These are phyloP conservation scores for Nesoenas mayeri DNA, from an alignment of 2,113 vertebrate species.

Conservation along the genomic window DNA sequence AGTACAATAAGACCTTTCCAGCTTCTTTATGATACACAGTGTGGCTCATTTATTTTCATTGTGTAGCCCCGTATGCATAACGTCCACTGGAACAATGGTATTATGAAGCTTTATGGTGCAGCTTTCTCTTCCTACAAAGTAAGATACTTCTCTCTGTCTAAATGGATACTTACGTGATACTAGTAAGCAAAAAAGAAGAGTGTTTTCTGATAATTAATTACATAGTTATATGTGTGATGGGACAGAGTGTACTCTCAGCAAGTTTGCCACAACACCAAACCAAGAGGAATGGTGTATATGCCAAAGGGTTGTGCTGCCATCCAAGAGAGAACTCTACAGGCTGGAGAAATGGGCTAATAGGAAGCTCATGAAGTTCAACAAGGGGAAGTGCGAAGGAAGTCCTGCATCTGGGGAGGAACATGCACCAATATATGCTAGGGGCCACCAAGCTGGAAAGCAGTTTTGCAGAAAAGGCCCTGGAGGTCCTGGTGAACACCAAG, in stretches of 20 bases:
- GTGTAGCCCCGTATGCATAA: background rate
- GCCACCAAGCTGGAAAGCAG: background rate
- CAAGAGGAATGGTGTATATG: fast-evolving
- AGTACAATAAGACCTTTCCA: background rate
- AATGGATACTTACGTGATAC: background rate
- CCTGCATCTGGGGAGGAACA: background rate
- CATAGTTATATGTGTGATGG: background rate
- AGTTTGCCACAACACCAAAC: background rate
- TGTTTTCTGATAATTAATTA: background rate
- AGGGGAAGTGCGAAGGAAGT: background rate
- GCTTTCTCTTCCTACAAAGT: background rate
- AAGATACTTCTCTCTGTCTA: background rate
- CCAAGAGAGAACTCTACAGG: background rate
- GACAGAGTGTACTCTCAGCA: background rate
- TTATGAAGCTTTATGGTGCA: background rate
- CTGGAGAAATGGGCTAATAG: background rate
- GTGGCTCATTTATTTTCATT: background rate
- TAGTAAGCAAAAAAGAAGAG: background rate
- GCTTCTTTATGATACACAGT: background rate
- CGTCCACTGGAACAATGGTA: background rate
- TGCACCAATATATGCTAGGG: background rate
- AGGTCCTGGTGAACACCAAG: background rate
- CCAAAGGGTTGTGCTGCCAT: background rate
- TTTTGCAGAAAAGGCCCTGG: background rate
- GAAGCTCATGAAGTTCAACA: background rate